Evolutionary conservation across 2,888 invertebrate genomes (phyloP).

Genomic region (Tiphia femorata): DNA sequence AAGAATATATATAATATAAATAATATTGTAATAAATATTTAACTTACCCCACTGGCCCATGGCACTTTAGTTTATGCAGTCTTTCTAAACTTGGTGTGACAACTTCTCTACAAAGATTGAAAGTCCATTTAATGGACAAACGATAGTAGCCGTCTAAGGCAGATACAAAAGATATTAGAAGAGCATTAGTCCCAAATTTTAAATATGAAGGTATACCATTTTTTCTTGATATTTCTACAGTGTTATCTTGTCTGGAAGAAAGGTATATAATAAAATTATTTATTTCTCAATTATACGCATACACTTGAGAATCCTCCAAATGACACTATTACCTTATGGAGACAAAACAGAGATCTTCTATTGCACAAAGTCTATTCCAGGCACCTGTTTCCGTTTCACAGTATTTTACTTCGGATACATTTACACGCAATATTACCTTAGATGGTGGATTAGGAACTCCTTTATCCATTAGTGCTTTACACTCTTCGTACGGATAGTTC

Average conservation of each 20-base stretch:
- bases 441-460: constrained; percentile 77
- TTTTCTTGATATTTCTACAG: constrained; percentile 82
- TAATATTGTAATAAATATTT: neutral
- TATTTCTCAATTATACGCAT: neutral
- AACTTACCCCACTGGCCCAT: constrained; percentile 89
- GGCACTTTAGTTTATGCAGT: constrained; percentile 82
- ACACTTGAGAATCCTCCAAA: constrained; percentile 2
- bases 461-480: constrained; percentile 77
- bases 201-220: constrained; percentile 84
- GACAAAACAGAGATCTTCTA: constrained; percentile 87
- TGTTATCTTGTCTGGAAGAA: constrained; percentile 73
- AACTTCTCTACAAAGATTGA: constrained; percentile 87
- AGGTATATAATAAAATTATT: neutral
- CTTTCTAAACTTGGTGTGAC: constrained; percentile 83
- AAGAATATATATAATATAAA: constrained; percentile 1
- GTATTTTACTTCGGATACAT: constrained; percentile 61
- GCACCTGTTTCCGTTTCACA: constrained; percentile 44
- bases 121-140: constrained; percentile 88
- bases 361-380: constrained; percentile 74
- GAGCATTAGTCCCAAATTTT: constrained; percentile 77
- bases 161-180: constrained; percentile 84
- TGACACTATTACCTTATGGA: constrained; percentile 73
- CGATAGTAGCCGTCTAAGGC: constrained; percentile 89
- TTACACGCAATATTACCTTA: constrained; percentile 75
- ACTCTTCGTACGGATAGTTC: constrained; percentile 85